Evolutionary conservation across 2,888 invertebrate species (phyloP).

Genomic region (Andrena bucephala): DNA sequence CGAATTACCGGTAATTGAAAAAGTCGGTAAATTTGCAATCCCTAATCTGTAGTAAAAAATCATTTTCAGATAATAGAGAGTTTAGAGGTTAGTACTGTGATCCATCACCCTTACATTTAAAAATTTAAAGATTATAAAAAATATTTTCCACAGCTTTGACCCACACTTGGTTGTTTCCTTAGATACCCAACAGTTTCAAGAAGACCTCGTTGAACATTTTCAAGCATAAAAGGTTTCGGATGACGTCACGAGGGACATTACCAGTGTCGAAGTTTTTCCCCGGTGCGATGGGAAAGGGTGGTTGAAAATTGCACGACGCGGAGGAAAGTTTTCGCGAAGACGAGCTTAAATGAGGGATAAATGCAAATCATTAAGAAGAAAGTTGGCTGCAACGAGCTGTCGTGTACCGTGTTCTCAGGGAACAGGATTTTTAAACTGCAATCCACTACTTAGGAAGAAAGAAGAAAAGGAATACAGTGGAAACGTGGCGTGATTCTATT

Average conservation of each 20-base stretch:
- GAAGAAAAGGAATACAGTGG: background rate
- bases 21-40: no score
- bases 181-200: no score
- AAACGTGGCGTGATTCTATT: background rate
- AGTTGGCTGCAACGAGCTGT: background rate
- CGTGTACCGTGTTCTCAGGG: background rate
- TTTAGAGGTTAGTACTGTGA: no score
- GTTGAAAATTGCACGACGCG: background rate
- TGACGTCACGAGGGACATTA: conserved; percentile 9
- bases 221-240: background rate
- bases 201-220: background rate
- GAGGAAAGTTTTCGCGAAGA: conserved; percentile 7
- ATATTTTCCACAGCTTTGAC: no score
- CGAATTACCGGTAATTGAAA: no score
- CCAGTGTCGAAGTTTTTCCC: conserved; percentile 8
- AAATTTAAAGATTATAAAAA: no score
- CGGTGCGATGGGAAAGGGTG: background rate
- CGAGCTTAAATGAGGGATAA: background rate
- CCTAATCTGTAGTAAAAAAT: no score
- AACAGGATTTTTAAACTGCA: conserved; percentile 7
- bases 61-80: no score
- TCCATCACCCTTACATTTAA: no score
- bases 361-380: conserved; percentile 7
- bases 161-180: no score
- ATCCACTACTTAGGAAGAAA: background rate